These are phyloP conservation scores for Notarius lentiginosus DNA, from an alignment of 2,113 vertebrate genomes.

Conservation along the genomic window DNA sequence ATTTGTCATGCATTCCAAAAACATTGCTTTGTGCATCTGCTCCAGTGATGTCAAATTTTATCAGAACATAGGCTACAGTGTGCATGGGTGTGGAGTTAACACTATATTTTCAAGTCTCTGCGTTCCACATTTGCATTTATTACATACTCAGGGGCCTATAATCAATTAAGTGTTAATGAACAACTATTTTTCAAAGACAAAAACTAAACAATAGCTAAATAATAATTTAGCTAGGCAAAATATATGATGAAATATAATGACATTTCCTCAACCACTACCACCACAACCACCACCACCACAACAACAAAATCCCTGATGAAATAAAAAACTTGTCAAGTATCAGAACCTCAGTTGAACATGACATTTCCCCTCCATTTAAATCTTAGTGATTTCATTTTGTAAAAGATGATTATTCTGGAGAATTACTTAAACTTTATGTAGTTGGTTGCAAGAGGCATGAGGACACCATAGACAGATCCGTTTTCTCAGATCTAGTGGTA, in stretches of 20 bases:
- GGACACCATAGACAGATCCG: not conserved
- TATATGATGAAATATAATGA: not conserved
- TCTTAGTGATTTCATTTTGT: not conserved
- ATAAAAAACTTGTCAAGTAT: not conserved
- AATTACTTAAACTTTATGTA: not conserved
- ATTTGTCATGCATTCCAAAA: constrained; percentile 62
- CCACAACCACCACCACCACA: not conserved
- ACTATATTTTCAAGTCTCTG: not conserved
- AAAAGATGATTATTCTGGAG: not conserved
- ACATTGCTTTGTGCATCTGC: constrained; percentile 21
- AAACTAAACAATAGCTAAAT: not conserved
- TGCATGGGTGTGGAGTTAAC: not conserved
- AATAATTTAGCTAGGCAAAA: not conserved
- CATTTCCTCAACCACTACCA: not conserved
- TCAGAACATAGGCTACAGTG: not conserved
- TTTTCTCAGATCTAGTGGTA: not conserved
- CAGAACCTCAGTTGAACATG: not conserved
- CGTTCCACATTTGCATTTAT: not conserved
- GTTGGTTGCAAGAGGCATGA: not conserved
- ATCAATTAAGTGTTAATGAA: not conserved
- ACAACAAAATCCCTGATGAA: not conserved
- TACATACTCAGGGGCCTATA: not conserved
- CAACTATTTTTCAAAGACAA: not conserved
- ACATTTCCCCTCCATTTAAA: not conserved
- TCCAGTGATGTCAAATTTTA: not conserved